Base-by-base conservation (phyloP, 1,140 invertebrate genomes). In the Polyergus mexicanus region DNA sequence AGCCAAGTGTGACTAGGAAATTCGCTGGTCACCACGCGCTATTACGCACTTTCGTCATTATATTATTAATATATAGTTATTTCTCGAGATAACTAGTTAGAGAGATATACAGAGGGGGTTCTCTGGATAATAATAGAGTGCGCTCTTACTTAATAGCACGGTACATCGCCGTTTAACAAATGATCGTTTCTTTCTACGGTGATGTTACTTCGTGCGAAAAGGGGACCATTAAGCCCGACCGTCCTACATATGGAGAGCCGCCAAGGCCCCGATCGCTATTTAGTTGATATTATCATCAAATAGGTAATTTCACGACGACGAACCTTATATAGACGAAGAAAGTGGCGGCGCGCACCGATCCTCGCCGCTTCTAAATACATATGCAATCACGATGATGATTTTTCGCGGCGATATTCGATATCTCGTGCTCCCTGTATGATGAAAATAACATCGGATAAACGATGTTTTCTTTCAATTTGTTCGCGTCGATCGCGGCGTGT, bases 391-490 rank as follows among this genome's bases (percentile, higher is more conserved):
- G 81, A 77, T 58, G 75, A 77, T 68, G 60, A 77, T 85, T 85
- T 85, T 85, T 85, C 74, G 51, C 75, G 60, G 58, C 72, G 47
- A 65, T 65, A 84, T 77, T 35, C 71, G 47, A 54, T 76, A 84
- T 65, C 74, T 19, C 47, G 47, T 51, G 60, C 60, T 47, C 35
- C 69, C 35, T 51, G 28, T 47, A 60, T 19, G n/a, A 41, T 87
- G 84, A 89, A 90, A 89, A 87, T 87, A 90, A 89, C 80, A 56
- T 56, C 51, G 84, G 74, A 77, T 88, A 88, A 88, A 89, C 84
- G 87, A 89, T 90, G 76, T 87, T 90, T 90, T 85, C 89, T 87
- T 90, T 89, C 85, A 83, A 89, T 89, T 87, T 87, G 84, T 77
- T 86, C 75, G 80, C 80, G 75, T 86, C 84, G 72, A 89, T 78